These are phyloP conservation scores for Fringilla coelebs DNA, from an alignment of 2,797 vertebrate species.

Conservation along the genomic window DNA sequence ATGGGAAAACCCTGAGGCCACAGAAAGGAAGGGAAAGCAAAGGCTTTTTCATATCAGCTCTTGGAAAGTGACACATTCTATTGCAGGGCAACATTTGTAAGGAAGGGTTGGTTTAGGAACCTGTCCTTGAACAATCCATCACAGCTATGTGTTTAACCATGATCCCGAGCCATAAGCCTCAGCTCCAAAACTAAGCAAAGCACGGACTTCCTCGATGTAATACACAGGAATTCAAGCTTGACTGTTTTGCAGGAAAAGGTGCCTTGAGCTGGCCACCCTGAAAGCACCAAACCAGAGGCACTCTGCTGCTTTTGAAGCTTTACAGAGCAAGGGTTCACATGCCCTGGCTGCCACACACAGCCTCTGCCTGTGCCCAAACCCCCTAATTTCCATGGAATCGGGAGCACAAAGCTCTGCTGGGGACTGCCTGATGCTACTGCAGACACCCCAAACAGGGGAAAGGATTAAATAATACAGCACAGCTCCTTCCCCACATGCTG, in stretches of 20 bases:
- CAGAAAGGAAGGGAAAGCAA: background rate
- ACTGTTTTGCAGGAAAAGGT: background rate
- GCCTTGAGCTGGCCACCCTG: no score
- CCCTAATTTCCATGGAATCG: background rate
- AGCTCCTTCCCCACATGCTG: fast-evolving
- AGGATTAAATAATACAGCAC: fast-evolving
- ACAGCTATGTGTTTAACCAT: background rate
- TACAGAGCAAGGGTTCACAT: fast-evolving
- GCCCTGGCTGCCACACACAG: background rate
- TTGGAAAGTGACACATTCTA: background rate
- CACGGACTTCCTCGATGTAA: background rate
- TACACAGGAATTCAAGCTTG: background rate
- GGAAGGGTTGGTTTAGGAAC: background rate
- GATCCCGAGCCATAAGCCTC: background rate
- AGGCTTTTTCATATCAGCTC: background rate
- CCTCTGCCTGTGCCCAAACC: background rate
- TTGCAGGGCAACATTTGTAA: background rate
- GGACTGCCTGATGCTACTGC: background rate
- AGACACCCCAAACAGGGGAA: background rate
- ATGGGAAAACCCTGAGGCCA: background rate
- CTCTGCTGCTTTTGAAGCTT: background rate
- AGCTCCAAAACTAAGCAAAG: background rate
- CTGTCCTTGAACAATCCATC: background rate
- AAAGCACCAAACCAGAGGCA: background rate
- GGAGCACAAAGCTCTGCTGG: background rate